Evolutionary conservation across 2,888 invertebrate genomes (phyloP), one percentile per base, ranked within the genome.

Genomic region (Macaria liturata): DNA sequence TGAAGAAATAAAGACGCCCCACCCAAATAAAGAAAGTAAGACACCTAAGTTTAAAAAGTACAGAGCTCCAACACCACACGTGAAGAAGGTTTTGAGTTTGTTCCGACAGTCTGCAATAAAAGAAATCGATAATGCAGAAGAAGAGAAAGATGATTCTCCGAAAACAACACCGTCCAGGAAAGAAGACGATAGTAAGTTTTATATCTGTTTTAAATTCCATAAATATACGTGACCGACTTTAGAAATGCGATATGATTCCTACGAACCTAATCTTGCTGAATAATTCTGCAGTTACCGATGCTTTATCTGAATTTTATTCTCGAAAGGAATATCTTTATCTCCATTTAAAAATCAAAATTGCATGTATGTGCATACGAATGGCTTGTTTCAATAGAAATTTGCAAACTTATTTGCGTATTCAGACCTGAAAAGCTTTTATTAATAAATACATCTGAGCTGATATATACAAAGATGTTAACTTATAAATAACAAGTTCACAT

Each of bases 31-130:
- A 3, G 73, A 65, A 31, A 74, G 80, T 1, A 90, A 88, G 75
- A 84, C 86, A 6, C 85, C 88, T 5, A 83, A 70, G 48, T 32
- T 71, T 0, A 86, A 85, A 46, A 81, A 65, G 40, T 78, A 80
- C 58, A 79, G 89, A 49, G 66, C 72, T 52, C 82, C 78, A 3
- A 91, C 91, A 32, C 91, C 91, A 6, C 90, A 91, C 58, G 78
- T 81, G 0, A 91, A 86, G 57, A 91, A 90, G 58, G 65, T 86
- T 3, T 58, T 84, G 3, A 66, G 55, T 40, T 59, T 89, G 44
- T 76, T 83, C 71, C 74, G 80, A 45, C 88, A 89, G 48, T 83
- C 82, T 42, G 77, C 66, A 0, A 62, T 84, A 0, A 86, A 88
- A 59, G 83, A 84, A 42, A 74, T 73, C 53, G 85, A 86, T 32